Percentiles rank a stretch among this genome's conserved stretches.
phyloP scores from a whole-genome alignment of 1,140 invertebrate genomes.

The Drosophila mojavensis region DNA sequence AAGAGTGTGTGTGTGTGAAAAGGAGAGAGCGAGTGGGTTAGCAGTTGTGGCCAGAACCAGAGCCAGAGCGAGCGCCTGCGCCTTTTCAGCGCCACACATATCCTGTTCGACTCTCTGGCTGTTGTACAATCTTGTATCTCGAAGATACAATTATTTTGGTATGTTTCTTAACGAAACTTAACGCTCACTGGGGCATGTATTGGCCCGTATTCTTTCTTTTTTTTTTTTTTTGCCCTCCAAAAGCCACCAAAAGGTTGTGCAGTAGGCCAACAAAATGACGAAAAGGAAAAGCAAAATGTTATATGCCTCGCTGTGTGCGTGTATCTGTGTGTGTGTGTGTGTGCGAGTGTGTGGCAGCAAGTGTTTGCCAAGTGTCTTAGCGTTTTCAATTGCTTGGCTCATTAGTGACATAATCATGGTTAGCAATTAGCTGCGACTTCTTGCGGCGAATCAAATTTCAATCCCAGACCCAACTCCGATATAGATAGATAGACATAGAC shows the following conservation, averaged over 20 bases:
- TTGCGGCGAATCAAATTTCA: neutral
- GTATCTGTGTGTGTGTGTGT: slow-evolving; percentile 10
- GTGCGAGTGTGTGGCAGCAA: slow-evolving; percentile 11
- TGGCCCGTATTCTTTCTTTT: neutral
- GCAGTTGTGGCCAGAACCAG: neutral
- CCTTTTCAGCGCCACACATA: slow-evolving; percentile 2
- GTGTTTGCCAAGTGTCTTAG: slow-evolving; percentile 32
- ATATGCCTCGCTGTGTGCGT: neutral
- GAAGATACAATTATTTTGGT: slow-evolving; percentile 43
- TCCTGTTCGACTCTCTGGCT: slow-evolving; percentile 6
- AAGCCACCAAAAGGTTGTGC: slow-evolving; percentile 73
- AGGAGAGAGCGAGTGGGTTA: slow-evolving; percentile 2
- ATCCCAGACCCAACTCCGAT: neutral
- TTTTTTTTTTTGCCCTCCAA: slow-evolving; percentile 77
- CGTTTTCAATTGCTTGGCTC: slow-evolving; percentile 17
- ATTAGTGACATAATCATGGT: slow-evolving; percentile 43
- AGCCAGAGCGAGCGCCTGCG: slow-evolving; percentile 23
- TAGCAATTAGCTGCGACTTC: slow-evolving; percentile 27
- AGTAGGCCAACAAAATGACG: slow-evolving; percentile 44
- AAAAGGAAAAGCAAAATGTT: slow-evolving; percentile 4
- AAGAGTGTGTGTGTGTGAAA: neutral
- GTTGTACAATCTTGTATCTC: slow-evolving; percentile 27
- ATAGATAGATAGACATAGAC: neutral
- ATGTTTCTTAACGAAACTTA: slow-evolving; percentile 64
- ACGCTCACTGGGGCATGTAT: slow-evolving; percentile 15